Evolutionary conservation across 1,140 invertebrate species (phyloP), one percentile per base, ranked within the genome.

Genomic region (Helicoverpa zea): DNA sequence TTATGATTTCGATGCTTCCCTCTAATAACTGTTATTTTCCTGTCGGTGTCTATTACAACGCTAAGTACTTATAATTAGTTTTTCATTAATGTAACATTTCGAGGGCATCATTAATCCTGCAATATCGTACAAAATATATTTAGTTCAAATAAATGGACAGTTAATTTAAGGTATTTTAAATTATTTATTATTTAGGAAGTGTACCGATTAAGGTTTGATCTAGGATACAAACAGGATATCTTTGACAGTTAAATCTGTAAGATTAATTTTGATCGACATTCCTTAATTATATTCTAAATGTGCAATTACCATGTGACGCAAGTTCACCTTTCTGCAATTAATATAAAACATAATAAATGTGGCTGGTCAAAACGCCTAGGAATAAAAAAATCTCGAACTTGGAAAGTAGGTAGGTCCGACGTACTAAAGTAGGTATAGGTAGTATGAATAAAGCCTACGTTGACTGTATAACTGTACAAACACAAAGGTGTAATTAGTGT

Each of bases 11-110:
- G 29, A 16, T 73, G 13, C 30, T 58, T 73, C 52, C 52, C 52
- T 16, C 35, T 56, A 30, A 29, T 16, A 72, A 72, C 51, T 54
- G 23, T 56, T 35, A 35, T 58, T 56, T 73, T 73, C 70, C 52
- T 49, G 70, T 73, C 29, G 29, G 30, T 73, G 30, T 72, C 29
- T 35, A 16, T 72, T 72, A 72, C 51, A 68, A 3, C 51, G 12
- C 47, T 13, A 68, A 68, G 18, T 51, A 51, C n/a, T 29, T 23
- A 51, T 68, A 16, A 30, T 23, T 52, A 9, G 49, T 30, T 72
- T 70, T 58, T 73, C 9, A 52, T 16, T 68, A 51, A 30, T 73
- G 29, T 73, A 35, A 35, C 14, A 11, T 16, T 58, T 72, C 30
- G 18, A 72, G 29, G 49, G 68, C 51, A 29, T 51, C 14, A 23